A percentile compares a stretch with the other conserved stretches of the same genome.
phyloP scores from a whole-genome alignment of 2,888 invertebrate genomes.

The Aphodius granarius region DNA sequence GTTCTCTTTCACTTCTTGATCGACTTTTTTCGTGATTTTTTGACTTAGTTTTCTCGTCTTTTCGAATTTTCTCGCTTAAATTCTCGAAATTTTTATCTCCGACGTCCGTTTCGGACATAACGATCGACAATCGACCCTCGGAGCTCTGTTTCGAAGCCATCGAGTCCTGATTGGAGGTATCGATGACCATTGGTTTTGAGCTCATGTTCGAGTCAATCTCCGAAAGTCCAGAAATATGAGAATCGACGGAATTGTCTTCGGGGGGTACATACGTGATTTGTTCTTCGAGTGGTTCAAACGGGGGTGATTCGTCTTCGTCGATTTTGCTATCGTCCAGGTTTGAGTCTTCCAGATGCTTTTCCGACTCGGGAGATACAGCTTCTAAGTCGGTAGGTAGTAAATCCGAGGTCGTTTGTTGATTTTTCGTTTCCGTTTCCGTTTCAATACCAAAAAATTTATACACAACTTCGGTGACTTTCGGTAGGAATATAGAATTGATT shows the following conservation, averaged over 20 bases:
- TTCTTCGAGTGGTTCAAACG: constrained; percentile 65
- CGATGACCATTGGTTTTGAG: constrained; percentile 40
- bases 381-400: constrained; percentile 77
- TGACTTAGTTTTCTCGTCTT: constrained; percentile 18
- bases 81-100: constrained; percentile 48
- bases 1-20: constrained; percentile 27
- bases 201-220: constrained; percentile 54
- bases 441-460: constrained; percentile 80
- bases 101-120: constrained; percentile 57
- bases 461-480: constrained; percentile 88
- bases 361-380: constrained; percentile 80
- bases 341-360: constrained; percentile 48
- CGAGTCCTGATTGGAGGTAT: constrained; percentile 60
- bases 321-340: constrained; percentile 56
- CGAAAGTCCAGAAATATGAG: constrained; percentile 62
- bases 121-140: constrained; percentile 60
- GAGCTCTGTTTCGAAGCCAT: constrained; percentile 65
- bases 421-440: constrained; percentile 41
- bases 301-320: constrained; percentile 67
- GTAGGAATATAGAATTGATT: constrained; percentile 83
- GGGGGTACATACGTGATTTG: constrained; percentile 44
- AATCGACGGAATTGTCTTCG: constrained; percentile 61
- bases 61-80: constrained; percentile 38
- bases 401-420: constrained; percentile 46
- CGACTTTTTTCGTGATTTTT: constrained; percentile 31